Percentiles rank a stretch among this genome's conserved stretches.
Conservation (phyloP, 2,113 vertebrate species). For the Martes martes region DNA sequence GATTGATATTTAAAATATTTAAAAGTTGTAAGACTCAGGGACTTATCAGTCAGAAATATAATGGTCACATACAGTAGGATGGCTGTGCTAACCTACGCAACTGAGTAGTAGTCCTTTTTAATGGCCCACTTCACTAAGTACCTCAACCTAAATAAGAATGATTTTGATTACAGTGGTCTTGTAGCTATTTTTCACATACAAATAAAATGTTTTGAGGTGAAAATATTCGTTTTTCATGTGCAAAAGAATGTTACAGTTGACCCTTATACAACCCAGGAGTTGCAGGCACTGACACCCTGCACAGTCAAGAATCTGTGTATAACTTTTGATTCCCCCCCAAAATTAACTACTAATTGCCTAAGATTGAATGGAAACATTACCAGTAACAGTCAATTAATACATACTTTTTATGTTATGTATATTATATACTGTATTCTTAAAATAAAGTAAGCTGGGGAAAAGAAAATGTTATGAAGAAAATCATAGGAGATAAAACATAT, state of each 20-base stretch:
- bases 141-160: neutral
- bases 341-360: neutral
- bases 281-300: neutral
- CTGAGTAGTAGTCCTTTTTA: neutral
- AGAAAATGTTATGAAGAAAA: neutral
- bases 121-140: neutral
- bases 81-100: accelerated
- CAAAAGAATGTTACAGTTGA: neutral
- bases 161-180: neutral
- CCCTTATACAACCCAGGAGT: neutral
- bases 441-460: neutral
- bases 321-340: neutral
- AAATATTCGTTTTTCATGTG: neutral
- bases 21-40: neutral
- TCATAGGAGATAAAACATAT: neutral
- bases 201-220: neutral
- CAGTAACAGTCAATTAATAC: neutral
- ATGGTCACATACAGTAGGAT: neutral
- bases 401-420: neutral
- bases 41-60: neutral
- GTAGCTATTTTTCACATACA: neutral
- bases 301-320: neutral
- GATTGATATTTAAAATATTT: neutral
- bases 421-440: neutral
- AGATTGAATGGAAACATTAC: neutral